These are phyloP conservation scores for Heterohyrax brucei DNA, from an alignment of 2,797 vertebrate genomes.

Conservation along the genomic window DNA sequence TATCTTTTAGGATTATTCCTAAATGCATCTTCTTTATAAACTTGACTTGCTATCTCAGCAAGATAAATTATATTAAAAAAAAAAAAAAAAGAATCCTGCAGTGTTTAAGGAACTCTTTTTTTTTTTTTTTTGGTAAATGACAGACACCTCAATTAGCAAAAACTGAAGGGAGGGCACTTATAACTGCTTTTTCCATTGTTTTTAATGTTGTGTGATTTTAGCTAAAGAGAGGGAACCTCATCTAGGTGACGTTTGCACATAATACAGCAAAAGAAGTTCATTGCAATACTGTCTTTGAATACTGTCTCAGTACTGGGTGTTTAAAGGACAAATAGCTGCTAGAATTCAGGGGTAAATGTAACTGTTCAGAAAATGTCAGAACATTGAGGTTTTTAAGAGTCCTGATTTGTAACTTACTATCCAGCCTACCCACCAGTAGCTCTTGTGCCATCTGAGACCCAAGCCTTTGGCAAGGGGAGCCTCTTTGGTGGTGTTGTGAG, in stretches of 20 bases:
- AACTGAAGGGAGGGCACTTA: conserved; percentile 88
- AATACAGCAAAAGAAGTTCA: conserved; percentile 83
- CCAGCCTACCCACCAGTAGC: conserved; percentile 66
- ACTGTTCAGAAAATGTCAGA: conserved; percentile 71
- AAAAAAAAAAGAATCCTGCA: conserved; percentile 90
- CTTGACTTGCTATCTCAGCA: conserved; percentile 92
- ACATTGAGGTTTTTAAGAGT: conserved; percentile 65
- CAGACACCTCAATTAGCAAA: conserved; percentile 91
- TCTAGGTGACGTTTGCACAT: conserved; percentile 91
- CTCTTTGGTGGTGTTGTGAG: conserved; percentile 74
- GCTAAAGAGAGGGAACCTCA: conserved; percentile 88
- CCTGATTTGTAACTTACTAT: conserved; percentile 69
- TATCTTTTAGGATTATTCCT: conserved; percentile 94
- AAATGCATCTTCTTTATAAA: conserved; percentile 93
- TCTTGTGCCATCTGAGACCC: conserved; percentile 76
- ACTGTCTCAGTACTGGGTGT: conserved; percentile 86
- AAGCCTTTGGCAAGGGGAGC: conserved; percentile 68
- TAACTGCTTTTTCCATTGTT: conserved; percentile 89
- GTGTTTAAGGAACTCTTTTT: conserved; percentile 91
- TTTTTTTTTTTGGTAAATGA: conserved; percentile 89
- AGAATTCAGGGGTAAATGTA: conserved; percentile 80
- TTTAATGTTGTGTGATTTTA: conserved; percentile 90
- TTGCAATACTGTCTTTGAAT: conserved; percentile 87
- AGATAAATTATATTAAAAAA: conserved; percentile 93
- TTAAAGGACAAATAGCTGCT: conserved; percentile 84